Base-by-base conservation (phyloP, 1,140 invertebrate genomes). In the Lepidurus arcticus region DNA sequence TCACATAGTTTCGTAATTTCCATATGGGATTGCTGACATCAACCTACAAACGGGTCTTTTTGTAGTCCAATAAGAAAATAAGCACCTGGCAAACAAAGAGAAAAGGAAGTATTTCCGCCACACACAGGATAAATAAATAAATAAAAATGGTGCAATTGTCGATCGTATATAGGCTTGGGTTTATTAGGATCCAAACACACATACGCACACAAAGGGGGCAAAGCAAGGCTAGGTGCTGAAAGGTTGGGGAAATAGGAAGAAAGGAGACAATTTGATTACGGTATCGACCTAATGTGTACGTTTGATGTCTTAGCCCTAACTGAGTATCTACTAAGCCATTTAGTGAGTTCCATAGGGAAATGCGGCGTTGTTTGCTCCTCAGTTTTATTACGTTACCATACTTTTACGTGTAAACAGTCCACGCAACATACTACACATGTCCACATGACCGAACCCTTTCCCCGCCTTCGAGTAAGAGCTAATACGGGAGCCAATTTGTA, bases 401-500 rank as follows among this genome's bases (percentile, higher is more conserved):
- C 53, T 65, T 65, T 34, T 65, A 16, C 53, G 16, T 9, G 53
- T 65, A 65, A 65, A 65, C 53, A 65, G 53, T 65, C 53, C 53
- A 16, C 16, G 53, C 13, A 65, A 13, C 34, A 4, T 34, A 34
- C 34, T 34, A 34, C 3, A 34, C 34, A 34, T 34, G 34, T 34
- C 34, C 34, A 34, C 34, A 34, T 34, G 34, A 34, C 34, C 34
- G 34, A 16, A n/a, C 53, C 53, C 53, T n/a, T n/a, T 65, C 53
- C 5, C 47, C 5, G 7, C 53, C 53, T 65, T 21, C 53, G 8
- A 16, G 16, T 65, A n/a, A 65, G 8, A 21, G 53, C 53, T 65
- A 65, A 65, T 65, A 65, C 21, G 53, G 53, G 53, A 65, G 53
- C 53, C 53, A 65, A 65, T 65, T 65, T 65, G 53, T 13, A 65